Base-by-base conservation (phyloP, 2,888 invertebrate genomes). In the Hypercompe scribonia region DNA sequence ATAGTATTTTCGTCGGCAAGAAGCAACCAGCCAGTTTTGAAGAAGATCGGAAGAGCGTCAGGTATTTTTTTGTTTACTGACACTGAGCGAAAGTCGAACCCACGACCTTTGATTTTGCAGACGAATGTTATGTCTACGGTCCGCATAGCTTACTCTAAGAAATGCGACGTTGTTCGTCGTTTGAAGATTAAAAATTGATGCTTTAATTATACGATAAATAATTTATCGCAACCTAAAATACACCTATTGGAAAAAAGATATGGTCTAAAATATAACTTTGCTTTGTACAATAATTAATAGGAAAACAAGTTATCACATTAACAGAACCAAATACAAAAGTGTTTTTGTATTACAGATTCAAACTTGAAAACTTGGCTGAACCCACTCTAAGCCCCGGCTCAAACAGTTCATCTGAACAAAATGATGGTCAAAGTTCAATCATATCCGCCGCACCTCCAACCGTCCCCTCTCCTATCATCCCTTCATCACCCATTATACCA, bases 41-140 rank as follows among this genome's bases (percentile, higher is more conserved):
- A 76, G 98, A 97, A 54, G 97, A 98, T 74, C 97, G 97, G 76
- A 98, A 98, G 88, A 98, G 97, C 88, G 98, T 98, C 0, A 91
- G 96, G 96, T 95, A 78, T 13, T 58, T 50, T 3, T 50, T 7
- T 50, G 8, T 7, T 24, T 50, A 50, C 24, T 50, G 50, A 24
- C 50, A 50, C 24, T 50, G 8, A 50, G 24, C 24, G 24, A 10
- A 7, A 24, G 24, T 50, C 8, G 24, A 50, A 50, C 50, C 5
- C 10, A 24, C 50, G 24, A 50, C 24, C 1, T 18, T 24, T 46
- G 46, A 18, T 46, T 42, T 46, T 46, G 46, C 5, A 46, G 21
- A 46, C 21, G 18, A 46, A 46, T 18, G 4, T 21, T 46, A 5
- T 46, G 46, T 46, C 21, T 8, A 21, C 1, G 7, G 8, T 50